Conservation (phyloP, 2,888 invertebrate species). For the Ectemnius lituratus region DNA sequence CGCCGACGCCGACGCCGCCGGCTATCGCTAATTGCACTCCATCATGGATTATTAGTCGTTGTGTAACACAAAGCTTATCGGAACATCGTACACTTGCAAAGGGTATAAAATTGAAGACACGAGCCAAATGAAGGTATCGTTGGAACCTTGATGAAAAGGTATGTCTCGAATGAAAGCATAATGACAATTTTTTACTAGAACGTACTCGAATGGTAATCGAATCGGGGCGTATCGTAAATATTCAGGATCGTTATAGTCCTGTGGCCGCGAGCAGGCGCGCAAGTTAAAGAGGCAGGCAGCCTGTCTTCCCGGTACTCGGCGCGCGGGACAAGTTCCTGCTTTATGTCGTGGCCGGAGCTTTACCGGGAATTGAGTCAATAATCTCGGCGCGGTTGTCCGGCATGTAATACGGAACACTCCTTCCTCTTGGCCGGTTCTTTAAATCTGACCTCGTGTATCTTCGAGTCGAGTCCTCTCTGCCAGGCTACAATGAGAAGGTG, state of each 20-base stretch:
- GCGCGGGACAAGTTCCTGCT: slow-evolving; percentile 3
- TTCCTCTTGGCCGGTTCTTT: slow-evolving; percentile 18
- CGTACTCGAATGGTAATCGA: no score
- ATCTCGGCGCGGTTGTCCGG: slow-evolving; percentile 4
- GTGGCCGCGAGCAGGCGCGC: no score
- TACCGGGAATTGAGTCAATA: slow-evolving; percentile 9
- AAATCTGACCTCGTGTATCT: slow-evolving; percentile 28
- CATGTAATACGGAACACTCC: neutral
- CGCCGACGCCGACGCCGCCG: slow-evolving; percentile 30
- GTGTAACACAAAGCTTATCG: slow-evolving; percentile 25
- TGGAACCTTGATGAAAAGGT: no score
- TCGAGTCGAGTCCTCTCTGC: neutral
- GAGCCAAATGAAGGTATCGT: no score
- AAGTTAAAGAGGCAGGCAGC: no score
- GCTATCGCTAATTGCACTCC: slow-evolving; percentile 48
- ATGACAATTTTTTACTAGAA: no score
- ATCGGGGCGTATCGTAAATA: no score
- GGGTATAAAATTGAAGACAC: no score
- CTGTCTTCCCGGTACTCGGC: no score
- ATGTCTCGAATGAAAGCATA: no score
- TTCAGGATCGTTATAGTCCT: no score
- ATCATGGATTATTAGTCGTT: slow-evolving; percentile 47
- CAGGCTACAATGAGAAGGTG: slow-evolving; percentile 30
- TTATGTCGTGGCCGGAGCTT: neutral
- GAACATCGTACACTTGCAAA: no score